phyloP scores from a whole-genome alignment of 2,113 vertebrate species.

The Callospermophilus lateralis region DNA sequence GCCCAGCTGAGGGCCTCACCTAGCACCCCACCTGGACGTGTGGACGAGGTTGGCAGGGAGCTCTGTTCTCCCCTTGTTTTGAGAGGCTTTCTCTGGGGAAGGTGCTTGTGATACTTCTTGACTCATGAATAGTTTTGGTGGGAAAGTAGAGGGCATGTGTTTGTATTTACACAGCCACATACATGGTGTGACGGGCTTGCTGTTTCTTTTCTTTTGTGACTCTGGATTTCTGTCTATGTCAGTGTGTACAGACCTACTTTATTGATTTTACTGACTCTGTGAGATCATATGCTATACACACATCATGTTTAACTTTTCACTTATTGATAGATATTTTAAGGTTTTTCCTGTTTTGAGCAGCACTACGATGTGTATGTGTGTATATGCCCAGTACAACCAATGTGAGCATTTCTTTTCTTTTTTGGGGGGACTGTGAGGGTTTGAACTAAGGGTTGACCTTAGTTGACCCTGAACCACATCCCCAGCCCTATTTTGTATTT shows the following conservation, averaged over 20 bases:
- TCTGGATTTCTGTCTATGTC: neutral
- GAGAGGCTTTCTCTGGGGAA: neutral
- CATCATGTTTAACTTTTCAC: neutral
- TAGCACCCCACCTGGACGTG: constrained; percentile 76
- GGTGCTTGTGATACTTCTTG: neutral
- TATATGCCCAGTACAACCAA: neutral
- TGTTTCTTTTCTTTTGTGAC: neutral
- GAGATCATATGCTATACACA: neutral
- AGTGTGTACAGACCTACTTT: neutral
- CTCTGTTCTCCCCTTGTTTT: neutral
- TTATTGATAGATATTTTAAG: neutral
- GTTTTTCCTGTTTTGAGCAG: neutral
- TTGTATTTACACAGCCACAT: neutral
- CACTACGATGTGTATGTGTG: neutral
- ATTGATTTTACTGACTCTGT: fast-evolving
- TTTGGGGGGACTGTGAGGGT: too few relatives aligned
- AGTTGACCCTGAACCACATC: too few relatives aligned
- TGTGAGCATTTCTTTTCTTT: too few relatives aligned
- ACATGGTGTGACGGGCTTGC: neutral
- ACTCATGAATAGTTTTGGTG: neutral
- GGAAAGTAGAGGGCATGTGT: neutral
- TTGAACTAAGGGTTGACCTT: too few relatives aligned
- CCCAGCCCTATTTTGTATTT: too few relatives aligned
- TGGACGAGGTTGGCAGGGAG: constrained; percentile 92
- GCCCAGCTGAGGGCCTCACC: constrained; percentile 91